phyloP scores from a whole-genome alignment of 2,113 vertebrate genomes.

The Halichoeres trimaculatus region DNA sequence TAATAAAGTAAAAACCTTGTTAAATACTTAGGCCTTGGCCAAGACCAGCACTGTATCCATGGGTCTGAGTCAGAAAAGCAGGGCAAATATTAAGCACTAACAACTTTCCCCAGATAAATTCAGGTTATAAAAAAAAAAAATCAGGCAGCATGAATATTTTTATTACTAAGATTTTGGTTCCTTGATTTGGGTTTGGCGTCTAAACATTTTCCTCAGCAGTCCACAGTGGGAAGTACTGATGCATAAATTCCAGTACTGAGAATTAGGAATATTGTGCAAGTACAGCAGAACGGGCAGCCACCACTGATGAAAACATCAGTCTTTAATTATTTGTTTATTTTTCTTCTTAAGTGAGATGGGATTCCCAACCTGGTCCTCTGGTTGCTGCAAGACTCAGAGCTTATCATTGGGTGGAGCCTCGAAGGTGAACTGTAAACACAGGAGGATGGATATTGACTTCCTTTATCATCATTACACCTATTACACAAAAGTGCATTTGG shows the following conservation, averaged over 20 bases:
- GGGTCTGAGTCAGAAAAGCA: slow-evolving; percentile 11
- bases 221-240: slow-evolving; percentile 51
- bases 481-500: too few species aligned
- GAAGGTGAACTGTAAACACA: slow-evolving; percentile 59
- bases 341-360: slow-evolving; percentile 11
- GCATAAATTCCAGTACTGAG: slow-evolving; percentile 58
- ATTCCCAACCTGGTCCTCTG: slow-evolving; percentile 55
- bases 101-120: slow-evolving; percentile 53
- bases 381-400: slow-evolving; percentile 40
- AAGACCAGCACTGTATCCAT: slow-evolving; percentile 5
- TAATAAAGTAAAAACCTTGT: too few species aligned
- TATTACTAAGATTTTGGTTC: slow-evolving; percentile 43
- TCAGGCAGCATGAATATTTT: slow-evolving; percentile 43
- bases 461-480: too few species aligned
- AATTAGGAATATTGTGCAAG: slow-evolving; percentile 61
- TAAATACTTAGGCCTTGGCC: too few species aligned
- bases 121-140: slow-evolving; percentile 43
- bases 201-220: slow-evolving; percentile 62
- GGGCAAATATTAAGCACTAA: slow-evolving; percentile 24
- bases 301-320: slow-evolving; percentile 37
- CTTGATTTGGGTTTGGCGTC: slow-evolving; percentile 50
- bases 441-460: slow-evolving; percentile 35
- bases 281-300: slow-evolving; percentile 25
- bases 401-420: slow-evolving; percentile 45
- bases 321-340: background rate